Evolutionary conservation across 2,113 vertebrate species (phyloP).

Genomic region (Anguilla japonica): DNA sequence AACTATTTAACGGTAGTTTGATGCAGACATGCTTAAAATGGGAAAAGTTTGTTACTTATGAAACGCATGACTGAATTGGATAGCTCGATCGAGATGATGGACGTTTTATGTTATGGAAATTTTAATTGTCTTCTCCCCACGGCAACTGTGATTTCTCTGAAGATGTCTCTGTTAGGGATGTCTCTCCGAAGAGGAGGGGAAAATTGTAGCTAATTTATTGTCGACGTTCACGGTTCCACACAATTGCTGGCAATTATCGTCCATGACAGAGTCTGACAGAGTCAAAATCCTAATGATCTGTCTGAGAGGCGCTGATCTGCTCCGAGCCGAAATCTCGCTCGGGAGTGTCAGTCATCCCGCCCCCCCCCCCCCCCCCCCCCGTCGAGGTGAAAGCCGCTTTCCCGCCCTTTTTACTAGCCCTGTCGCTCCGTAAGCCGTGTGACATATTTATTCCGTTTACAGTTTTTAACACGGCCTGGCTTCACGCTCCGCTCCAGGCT

Average conservation of each 20-base stretch:
- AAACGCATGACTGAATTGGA: background rate
- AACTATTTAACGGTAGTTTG: background rate
- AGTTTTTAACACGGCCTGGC: slow-evolving; percentile 34
- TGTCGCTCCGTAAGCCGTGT: slow-evolving; percentile 22
- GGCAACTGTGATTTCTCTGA: slow-evolving; percentile 5
- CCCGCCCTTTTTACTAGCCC: slow-evolving; percentile 30
- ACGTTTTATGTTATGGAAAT: background rate
- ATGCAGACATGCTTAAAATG: background rate
- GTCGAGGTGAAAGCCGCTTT: slow-evolving; percentile 32
- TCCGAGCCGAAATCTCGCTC: slow-evolving; percentile 16
- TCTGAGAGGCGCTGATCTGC: slow-evolving; percentile 30
- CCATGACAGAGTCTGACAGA: slow-evolving; percentile 35
- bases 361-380: slow-evolving; percentile 28
- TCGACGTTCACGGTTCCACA: slow-evolving; percentile 27
- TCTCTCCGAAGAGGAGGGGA: slow-evolving; percentile 23
- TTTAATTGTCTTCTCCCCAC: background rate
- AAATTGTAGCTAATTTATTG: slow-evolving; percentile 35
- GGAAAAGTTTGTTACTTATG: background rate
- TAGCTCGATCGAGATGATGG: background rate
- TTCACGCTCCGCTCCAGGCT: background rate
- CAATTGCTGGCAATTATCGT: slow-evolving; percentile 36
- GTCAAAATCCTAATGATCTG: slow-evolving; percentile 39
- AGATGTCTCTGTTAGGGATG: slow-evolving; percentile 40
- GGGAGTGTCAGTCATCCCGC: slow-evolving; percentile 29
- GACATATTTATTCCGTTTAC: slow-evolving; percentile 33